phyloP scores from a whole-genome alignment of 2,113 vertebrate genomes.

The Eurypyga helias region DNA sequence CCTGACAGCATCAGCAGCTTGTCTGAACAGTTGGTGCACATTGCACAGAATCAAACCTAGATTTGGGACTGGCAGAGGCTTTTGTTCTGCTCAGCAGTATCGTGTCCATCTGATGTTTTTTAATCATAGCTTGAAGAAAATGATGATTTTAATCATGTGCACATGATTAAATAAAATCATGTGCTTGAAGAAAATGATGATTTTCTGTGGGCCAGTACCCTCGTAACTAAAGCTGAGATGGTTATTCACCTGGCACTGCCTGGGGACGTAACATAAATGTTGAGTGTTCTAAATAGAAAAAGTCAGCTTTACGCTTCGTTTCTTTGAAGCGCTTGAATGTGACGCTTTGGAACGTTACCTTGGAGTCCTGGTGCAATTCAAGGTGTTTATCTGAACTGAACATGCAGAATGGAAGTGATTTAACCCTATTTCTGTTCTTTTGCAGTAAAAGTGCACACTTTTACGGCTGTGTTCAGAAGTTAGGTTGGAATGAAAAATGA shows the following conservation, averaged over 20 bases:
- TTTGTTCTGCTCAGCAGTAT: neutral
- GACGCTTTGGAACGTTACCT: fast-evolving
- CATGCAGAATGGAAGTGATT: neutral
- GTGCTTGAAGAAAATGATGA: neutral
- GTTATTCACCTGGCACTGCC: neutral
- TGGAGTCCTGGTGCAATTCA: neutral
- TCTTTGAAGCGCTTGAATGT: neutral
- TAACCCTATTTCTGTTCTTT: neutral
- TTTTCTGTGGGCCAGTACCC: neutral
- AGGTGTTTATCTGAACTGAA: neutral
- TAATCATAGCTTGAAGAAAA: neutral
- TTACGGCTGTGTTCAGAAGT: neutral
- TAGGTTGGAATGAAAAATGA: neutral
- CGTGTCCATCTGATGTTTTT: fast-evolving
- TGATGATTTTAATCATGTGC: neutral
- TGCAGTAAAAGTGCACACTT: neutral
- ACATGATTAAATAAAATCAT: too few relatives aligned
- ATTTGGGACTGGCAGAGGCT: neutral
- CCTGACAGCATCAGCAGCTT: neutral
- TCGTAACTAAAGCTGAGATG: neutral
- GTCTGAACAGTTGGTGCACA: neutral
- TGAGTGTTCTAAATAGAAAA: neutral
- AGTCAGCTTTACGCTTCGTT: neutral
- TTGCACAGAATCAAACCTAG: neutral
- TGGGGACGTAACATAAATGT: neutral